Conservation (phyloP, 1,140 invertebrate genomes). For the Drosophila varians region DNA sequence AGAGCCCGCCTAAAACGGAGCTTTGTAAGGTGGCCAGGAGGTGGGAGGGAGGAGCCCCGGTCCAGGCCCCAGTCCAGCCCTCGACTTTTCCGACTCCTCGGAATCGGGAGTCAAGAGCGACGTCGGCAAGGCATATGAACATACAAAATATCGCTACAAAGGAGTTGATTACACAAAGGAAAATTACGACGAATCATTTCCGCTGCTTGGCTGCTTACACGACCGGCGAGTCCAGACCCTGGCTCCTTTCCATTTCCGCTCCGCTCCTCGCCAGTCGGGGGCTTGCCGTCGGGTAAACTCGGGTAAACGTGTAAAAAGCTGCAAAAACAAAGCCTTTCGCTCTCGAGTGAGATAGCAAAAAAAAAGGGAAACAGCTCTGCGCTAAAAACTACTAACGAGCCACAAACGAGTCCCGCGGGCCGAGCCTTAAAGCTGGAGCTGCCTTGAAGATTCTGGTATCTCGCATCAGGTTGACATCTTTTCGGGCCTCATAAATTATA, state of each 20-base stretch:
- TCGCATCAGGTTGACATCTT: constrained; percentile 56
- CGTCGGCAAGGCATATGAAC: constrained; percentile 73
- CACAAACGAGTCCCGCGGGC: constrained; percentile 18
- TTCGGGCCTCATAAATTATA: constrained; percentile 71
- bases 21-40: constrained; percentile 28
- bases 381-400: constrained; percentile 58
- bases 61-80: neutral
- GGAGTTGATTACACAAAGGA: constrained; percentile 83
- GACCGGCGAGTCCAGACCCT: constrained; percentile 55
- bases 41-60: neutral
- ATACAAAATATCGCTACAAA: constrained; percentile 82
- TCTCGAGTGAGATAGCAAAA: constrained; percentile 71
- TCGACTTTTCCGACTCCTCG: constrained; percentile 13
- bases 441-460: neutral
- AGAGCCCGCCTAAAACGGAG: constrained; percentile 42
- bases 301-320: constrained; percentile 9
- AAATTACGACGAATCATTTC: constrained; percentile 83
- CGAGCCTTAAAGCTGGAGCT: constrained; percentile 7
- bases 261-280: neutral
- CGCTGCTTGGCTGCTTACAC: constrained; percentile 83
- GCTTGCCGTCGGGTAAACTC: constrained; percentile 55
- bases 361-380: constrained; percentile 28
- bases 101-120: constrained; percentile 59
- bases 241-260: neutral
- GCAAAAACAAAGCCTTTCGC: constrained; percentile 63